Percentiles rank a stretch among this genome's conserved stretches.
Conservation (phyloP, 2,888 invertebrate genomes). For the Sinotaia quadrata region DNA sequence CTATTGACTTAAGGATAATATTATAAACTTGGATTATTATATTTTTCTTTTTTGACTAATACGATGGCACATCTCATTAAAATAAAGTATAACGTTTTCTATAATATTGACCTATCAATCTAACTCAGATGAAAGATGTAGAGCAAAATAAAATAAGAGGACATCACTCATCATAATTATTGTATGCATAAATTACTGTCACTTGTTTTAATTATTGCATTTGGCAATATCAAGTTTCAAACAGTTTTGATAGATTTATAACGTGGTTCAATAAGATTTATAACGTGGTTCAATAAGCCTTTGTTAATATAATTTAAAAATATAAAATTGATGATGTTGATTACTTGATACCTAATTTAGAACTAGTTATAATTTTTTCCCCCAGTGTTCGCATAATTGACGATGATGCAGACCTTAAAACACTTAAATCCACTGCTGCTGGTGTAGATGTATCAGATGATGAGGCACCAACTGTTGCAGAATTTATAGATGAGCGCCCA, state of each 20-base stretch:
- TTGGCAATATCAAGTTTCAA: neutral
- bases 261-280: no score
- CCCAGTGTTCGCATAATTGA: constrained; percentile 83
- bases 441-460: constrained; percentile 83
- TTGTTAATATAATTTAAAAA: neutral
- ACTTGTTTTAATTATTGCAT: no score
- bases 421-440: constrained; percentile 77
- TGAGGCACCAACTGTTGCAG: constrained; percentile 91
- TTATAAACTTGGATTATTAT: no score
- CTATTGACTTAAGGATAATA: no score
- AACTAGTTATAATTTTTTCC: no score
- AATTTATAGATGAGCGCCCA: constrained; percentile 87
- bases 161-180: no score
- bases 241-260: no score
- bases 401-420: constrained; percentile 83
- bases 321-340: neutral
- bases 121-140: neutral
- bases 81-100: no score
- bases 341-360: neutral
- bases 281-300: no score
- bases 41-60: neutral
- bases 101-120: neutral
- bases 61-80: neutral
- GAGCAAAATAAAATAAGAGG: no score
- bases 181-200: no score